Evolutionary conservation across 2,888 invertebrate species (phyloP).

Genomic region (Clistopyga incitator): DNA sequence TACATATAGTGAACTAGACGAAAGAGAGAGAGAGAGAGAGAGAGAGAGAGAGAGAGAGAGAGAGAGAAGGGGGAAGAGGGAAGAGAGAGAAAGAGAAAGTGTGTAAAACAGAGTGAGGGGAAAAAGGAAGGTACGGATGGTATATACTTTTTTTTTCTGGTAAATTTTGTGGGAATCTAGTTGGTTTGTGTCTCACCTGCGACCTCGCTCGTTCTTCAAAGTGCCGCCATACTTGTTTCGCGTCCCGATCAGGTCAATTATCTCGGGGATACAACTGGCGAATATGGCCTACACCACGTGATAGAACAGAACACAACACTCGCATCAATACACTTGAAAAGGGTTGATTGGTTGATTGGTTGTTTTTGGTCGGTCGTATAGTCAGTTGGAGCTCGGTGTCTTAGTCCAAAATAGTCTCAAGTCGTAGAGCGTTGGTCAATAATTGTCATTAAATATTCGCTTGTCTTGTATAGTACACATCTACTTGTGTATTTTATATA

Average conservation of each 20-base stretch:
- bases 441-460: neutral
- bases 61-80: constrained; percentile 61
- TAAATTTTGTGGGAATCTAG: constrained; percentile 86
- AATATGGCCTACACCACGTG: constrained; percentile 96
- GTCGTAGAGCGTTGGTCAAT: constrained; percentile 17
- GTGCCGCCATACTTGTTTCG: constrained; percentile 99
- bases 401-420: constrained; percentile 8
- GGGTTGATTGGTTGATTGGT: constrained; percentile 68
- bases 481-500: constrained; percentile 42
- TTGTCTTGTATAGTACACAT: constrained; percentile 14
- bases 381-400: constrained; percentile 35
- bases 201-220: constrained; percentile 99
- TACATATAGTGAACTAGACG: constrained; percentile 29
- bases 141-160: constrained; percentile 83
- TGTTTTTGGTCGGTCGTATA: constrained; percentile 45
- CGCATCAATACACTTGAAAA: constrained; percentile 84
- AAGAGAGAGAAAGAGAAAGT: constrained; percentile 65
- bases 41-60: no score
- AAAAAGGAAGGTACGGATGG: constrained; percentile 87
- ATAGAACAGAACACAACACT: constrained; percentile 84
- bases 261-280: constrained; percentile 99
- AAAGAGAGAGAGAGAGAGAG: constrained; percentile 80
- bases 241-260: constrained; percentile 99
- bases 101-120: constrained; percentile 81
- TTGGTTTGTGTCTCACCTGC: constrained; percentile 95